Base-by-base conservation (phyloP, 2,888 invertebrate genomes). In the Ochropleura plecta region DNA sequence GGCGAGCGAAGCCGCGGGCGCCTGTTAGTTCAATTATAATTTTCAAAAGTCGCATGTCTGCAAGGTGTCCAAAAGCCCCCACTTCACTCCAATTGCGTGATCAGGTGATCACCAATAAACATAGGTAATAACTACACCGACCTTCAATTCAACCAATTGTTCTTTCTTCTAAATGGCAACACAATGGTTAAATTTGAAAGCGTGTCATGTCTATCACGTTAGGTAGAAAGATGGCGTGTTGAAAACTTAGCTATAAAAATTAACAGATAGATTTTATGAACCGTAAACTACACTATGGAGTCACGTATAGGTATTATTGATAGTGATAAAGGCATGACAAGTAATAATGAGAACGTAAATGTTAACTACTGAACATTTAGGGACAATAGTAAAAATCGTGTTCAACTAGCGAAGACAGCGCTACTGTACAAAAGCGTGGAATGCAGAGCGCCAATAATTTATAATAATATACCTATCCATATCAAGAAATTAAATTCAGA, bases 231-330 rank as follows among this genome's bases (percentile, higher is more conserved):
- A 82, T 78, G 71, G 80, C 82, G 79, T 80, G 82, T 76, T 67
- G 6, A n/a, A 49, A 66, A 71, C 71, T 57, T 53, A 70, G 44
- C 64, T 70, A 84, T 86, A 86, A 86, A 84, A 79, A 75, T 79
- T 81, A 55, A 82, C 64, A 78, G 79, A 79, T 82, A 81, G 76
- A 63, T 46, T 81, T 86, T 78, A 88, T 73, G 80, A 78, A 69
- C 83, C 84, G 70, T 84, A 76, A 44, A 76, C 64, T 62, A 78
- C 81, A 70, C 73, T 70, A 49, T 71, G 67, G 77, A 84, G 86
- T 84, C 88, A 88, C 88, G 83, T 88, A 76, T 63, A 49, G 59
- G 9, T 65, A 73, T 77, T 69, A 67, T 60, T 73, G 20, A n/a
- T 42, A 20, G 46, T 66, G n/a, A 49, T 63, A 64, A 79, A 73